Conservation (phyloP, 2,113 vertebrate genomes). For the Trogon melanurus region DNA sequence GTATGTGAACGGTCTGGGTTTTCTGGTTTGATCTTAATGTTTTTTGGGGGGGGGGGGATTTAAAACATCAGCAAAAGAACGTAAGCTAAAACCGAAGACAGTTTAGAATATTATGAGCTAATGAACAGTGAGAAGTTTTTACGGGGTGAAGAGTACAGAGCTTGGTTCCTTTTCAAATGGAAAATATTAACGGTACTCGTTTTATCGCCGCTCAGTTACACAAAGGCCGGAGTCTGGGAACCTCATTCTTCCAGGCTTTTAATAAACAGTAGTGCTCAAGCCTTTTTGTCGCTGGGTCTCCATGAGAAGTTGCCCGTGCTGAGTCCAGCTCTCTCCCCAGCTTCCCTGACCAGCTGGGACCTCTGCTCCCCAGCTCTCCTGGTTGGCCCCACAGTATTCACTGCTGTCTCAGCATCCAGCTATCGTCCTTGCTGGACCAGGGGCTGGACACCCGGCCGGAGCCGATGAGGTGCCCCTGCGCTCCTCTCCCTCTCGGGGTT, state of each 20-base stretch:
- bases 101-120: neutral
- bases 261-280: neutral
- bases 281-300: neutral
- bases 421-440: neutral
- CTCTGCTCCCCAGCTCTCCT: neutral
- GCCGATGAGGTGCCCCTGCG: neutral
- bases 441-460: neutral
- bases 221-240: neutral
- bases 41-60: neutral
- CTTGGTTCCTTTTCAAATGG: neutral
- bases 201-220: neutral
- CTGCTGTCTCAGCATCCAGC: neutral
- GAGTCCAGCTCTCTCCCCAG: neutral
- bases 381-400: accelerated
- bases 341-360: neutral
- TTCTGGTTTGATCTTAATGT: neutral
- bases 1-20: accelerated
- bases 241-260: neutral
- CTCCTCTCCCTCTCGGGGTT: accelerated
- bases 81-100: neutral
- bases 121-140: neutral
- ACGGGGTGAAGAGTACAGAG: neutral
- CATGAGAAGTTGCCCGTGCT: accelerated
- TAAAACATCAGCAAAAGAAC: neutral
- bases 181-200: neutral